Evolutionary conservation across 2,888 invertebrate genomes (phyloP), one percentile per base, ranked within the genome.

Genomic region (Parnassius orleans): DNA sequence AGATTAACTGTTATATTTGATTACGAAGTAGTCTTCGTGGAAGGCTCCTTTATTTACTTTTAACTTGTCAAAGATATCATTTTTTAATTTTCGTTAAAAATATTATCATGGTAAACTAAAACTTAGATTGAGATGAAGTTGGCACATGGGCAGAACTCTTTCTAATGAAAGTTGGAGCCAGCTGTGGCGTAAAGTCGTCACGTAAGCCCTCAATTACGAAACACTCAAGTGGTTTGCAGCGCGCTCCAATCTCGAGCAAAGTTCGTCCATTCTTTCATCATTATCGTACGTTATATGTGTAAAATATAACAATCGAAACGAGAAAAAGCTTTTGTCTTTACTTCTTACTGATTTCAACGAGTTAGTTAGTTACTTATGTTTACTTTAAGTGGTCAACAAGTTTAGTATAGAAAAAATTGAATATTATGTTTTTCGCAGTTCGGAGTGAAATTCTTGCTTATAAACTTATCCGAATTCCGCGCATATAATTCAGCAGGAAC

Each of bases 131-230:
- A 87, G 87, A 87, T 87, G 86, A 89, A 88, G 84, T 88, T 87
- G 74, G 76, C 77, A 80, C 78, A 82, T 81, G 83, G 83, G 74
- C 65, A 73, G 75, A 86, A 85, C 79, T 86, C 86, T 87, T 87
- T 83, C 82, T 78, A 75, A 77, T 69, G 72, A 72, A 80, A 84
- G 81, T 85, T 84, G 78, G 71, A 81, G 82, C 78, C 87, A 89
- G 87, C 84, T 89, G 89, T 70, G 83, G 80, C 80, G 76, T 72
- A 69, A 77, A 82, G 79, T 84, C 86, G 87, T 86, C 90, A 90
- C 90, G 89, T 90, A 90, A 90, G 87, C 85, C 87, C 84, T 86
- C 90, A 90, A 90, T 90, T 90, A 90, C 89, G 85, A 86, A 88
- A 87, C 84, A 87, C 79, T 83, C 81, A 80, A 87, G 83, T 80